Base-by-base conservation (phyloP, 1,140 invertebrate genomes). In the Pemphigus obesinymphae region DNA sequence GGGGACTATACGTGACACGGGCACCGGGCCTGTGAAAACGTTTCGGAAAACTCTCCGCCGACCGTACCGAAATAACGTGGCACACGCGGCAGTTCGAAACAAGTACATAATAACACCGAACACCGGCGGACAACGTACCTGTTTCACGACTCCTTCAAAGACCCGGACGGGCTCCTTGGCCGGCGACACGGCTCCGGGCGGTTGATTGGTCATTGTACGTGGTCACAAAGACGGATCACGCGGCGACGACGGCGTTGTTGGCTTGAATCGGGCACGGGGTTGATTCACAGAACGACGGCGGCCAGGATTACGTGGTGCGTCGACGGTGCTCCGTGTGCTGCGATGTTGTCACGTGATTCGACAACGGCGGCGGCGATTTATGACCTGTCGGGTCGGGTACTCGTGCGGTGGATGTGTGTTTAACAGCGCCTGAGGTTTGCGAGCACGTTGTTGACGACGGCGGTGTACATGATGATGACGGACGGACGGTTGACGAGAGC, bases 111-210 rank as follows among this genome's bases (percentile, higher is more conserved):
- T n/a, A n/a, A n/a, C n/a, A n/a, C n/a, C 23, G 15, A 20, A 13
- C 48, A 6, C 1, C 3, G 10, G 20, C 1, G 0, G 4, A 40
- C 66, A 13, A 68, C 34, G 29, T 80, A 80, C 76, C 76, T 80
- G 76, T 61, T 80, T 80, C 6, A 80, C 76, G 37, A 80, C 55
- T 63, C 76, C 76, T 43, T 80, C 76, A 37, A 45, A 80, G 23
- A 80, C 76, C 76, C 55, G 29, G 13, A 63, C 55, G 55, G 76
- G 55, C 23, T 80, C 76, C 76, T 80, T 80, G 4, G 76, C 76
- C 4, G 76, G 76, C 6, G 76, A 80, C 15, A 45, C 76, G 37
- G 23, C 76, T 45, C 76, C 76, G 6, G 76, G 76, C 23, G 76
- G 76, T n/a, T 80, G 76, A 3, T 80, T 80, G 23, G 76, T 80